Base-by-base conservation (phyloP, 2,113 vertebrate species). In the Antechinus flavipes region DNA sequence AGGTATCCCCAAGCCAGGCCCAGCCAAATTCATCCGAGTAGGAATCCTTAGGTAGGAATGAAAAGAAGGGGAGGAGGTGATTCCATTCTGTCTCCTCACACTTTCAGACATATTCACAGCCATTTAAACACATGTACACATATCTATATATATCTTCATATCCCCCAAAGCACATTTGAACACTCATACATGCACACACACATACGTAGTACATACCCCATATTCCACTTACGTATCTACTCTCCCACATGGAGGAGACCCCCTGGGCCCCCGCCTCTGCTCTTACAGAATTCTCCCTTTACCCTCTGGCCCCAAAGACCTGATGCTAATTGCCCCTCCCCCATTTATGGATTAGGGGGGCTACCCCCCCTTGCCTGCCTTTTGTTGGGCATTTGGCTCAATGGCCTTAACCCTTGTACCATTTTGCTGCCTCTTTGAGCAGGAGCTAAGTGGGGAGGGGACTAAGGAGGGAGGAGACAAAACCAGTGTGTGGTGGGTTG, bases 321-420 rank as follows among this genome's bases (percentile, higher is more conserved):
- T 54, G 35, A 90, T 91, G 96, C 98, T 98, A 98, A 98, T 98
- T 98, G 97, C 84, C 95, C 89, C n/a, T 30, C 58, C 97, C 94
- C 50, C 92, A 26, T 91, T 92, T 92, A 52, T 97, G 98, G 98
- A 98, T 97, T 98, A 98, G 96, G 93, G 97, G 98, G 95, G 95
- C 97, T 46, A 96, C 95, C 97, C 97, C 95, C 97, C 49, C 52
- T 99, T 98, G 98, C 98, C 97, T 95, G 52, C 93, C 97, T 76
- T 98, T 61, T 96, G 98, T 98, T 97, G 1, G 95, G 98, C 97
- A 90, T 98, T 98, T 98, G 98, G 98, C 98, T 98, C 95, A 97
- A 98, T 97, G 98, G 98, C 97, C 95, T 97, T 97, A 98, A 96
- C 95, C 95, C 97, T 95, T 97, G 97, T 98, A 97, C 96, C 93